Base-by-base conservation (phyloP, 2,797 vertebrate genomes). In the Lutjanus campechanus region DNA sequence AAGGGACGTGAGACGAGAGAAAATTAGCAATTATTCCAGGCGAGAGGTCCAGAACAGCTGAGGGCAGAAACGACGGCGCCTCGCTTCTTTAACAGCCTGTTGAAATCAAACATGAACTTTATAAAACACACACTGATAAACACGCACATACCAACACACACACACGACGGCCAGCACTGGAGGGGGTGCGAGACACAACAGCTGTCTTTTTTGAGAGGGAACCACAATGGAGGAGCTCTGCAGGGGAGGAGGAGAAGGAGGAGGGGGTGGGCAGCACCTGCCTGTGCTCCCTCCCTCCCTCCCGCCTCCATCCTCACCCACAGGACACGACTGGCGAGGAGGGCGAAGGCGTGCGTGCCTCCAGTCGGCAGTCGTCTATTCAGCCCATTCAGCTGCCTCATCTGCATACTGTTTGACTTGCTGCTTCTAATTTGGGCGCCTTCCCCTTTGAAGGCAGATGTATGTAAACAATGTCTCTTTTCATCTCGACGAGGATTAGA, bases 331-430 rank as follows among this genome's bases (percentile, higher is more conserved):
- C 43, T 22, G 63, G 47, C 1, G 75, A 65, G 66, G 77, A 71
- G 71, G 76, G 55, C 0, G 87, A 73, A 72, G 84, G 75, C 73
- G 19, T 72, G 77, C 70, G 63, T 60, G 73, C 83, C 77, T 86
- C 80, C 69, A 90, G 83, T 82, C 44, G 68, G 66, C 56, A 64
- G 79, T 40, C 44, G 13, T 69, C 82, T 62, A 86, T 89, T 91
- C 85, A 88, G 1, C 62, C 59, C 75, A 22, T 65, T 85, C 88
- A 88, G 79, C 88, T 90, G 81, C 81, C 87, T 93, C 87, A 92
- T 92, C 78, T 92, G 83, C 88, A 91, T 93, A 88, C 51, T 79
- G 87, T 85, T 85, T 81, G 82, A 90, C 89, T 90, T 55, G 78
- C 90, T 86, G 81, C 85, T 85, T 79, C 89, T 91, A 85, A 90